A percentile compares a stretch with the other conserved stretches of the same genome.
Conservation (phyloP, 2,888 invertebrate species). For the Dolichomitus sp. region DNA sequence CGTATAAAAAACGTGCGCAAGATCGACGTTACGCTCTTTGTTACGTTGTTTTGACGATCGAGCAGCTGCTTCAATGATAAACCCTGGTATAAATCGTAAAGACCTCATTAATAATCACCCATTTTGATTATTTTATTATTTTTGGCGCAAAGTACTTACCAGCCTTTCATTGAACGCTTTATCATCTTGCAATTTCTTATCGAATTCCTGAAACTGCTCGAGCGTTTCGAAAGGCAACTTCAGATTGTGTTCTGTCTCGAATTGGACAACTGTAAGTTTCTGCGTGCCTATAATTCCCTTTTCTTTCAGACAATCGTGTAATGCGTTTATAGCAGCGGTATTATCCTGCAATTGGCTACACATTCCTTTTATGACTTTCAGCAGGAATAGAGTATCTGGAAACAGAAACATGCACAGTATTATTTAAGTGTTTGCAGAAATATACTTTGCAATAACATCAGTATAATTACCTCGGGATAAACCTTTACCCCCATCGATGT, state of each 20-base stretch:
- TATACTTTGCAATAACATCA: not conserved
- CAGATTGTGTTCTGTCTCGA: conserved; percentile 2
- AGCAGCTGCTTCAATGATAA: conserved; percentile 10
- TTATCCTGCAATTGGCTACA: not conserved
- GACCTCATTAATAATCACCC: no score
- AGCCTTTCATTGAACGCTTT: not conserved
- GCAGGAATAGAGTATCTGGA: not conserved
- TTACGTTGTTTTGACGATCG: conserved; percentile 16
- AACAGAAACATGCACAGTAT: not conserved
- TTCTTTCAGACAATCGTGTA: not conserved
- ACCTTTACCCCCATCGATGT: not conserved
- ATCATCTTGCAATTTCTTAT: conserved; percentile 6
- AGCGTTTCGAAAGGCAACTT: not conserved
- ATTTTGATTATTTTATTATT: not conserved
- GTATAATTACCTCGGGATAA: not conserved
- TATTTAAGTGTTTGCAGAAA: conserved; percentile 4
- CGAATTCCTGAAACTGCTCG: not conserved
- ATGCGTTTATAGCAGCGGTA: conserved; percentile 6
- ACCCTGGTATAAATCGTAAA: not conserved
- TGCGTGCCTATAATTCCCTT: not conserved
- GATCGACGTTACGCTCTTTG: conserved; percentile 12
- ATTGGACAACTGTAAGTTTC: not conserved
- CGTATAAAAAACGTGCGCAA: conserved; percentile 14
- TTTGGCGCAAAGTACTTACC: not conserved
- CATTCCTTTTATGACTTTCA: not conserved